These are phyloP conservation scores for Stictocephala bisonia DNA, from an alignment of 2,888 invertebrate species.

Conservation along the genomic window DNA sequence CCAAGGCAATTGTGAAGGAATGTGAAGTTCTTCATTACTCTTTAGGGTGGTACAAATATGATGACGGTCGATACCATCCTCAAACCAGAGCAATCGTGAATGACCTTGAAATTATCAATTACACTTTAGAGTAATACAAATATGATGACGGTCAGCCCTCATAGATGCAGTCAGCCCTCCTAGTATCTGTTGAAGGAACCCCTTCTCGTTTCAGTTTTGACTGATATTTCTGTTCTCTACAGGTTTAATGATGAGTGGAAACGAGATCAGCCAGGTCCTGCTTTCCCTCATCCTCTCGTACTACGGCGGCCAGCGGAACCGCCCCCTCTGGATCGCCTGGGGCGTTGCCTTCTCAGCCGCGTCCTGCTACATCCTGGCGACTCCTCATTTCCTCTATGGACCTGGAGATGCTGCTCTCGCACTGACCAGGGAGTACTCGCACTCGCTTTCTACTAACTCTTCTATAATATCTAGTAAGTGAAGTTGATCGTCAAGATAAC, in stretches of 20 bases:
- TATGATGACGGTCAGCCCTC: too few species aligned
- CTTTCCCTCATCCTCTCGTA: slow-evolving; percentile 73
- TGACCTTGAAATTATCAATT: too few species aligned
- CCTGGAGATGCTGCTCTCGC: slow-evolving; percentile 68
- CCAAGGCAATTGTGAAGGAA: too few species aligned
- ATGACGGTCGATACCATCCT: too few species aligned
- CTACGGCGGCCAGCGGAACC: slow-evolving; percentile 74
- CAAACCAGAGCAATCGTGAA: too few species aligned
- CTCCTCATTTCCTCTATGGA: slow-evolving; percentile 73
- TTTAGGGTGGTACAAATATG: too few species aligned
- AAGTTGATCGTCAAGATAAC: too few species aligned
- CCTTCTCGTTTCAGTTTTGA: neutral
- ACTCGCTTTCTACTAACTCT: neutral
- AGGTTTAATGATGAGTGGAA: slow-evolving; percentile 76
- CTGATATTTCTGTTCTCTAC: slow-evolving; percentile 51
- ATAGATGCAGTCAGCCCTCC: too few species aligned
- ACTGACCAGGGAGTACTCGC: slow-evolving; percentile 65
- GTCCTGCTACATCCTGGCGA: slow-evolving; percentile 71
- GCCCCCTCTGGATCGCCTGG: slow-evolving; percentile 75
- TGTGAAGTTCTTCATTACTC: too few species aligned
- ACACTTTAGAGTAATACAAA: too few species aligned
- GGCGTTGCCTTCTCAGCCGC: slow-evolving; percentile 72
- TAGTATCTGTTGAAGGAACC: too few species aligned
- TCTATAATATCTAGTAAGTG: slow-evolving; percentile 28
- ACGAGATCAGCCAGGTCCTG: slow-evolving; percentile 77